A percentile compares a stretch with the other conserved stretches of the same genome.
Conservation (phyloP, 1,140 invertebrate genomes). For the Drosophila subpulchrella region DNA sequence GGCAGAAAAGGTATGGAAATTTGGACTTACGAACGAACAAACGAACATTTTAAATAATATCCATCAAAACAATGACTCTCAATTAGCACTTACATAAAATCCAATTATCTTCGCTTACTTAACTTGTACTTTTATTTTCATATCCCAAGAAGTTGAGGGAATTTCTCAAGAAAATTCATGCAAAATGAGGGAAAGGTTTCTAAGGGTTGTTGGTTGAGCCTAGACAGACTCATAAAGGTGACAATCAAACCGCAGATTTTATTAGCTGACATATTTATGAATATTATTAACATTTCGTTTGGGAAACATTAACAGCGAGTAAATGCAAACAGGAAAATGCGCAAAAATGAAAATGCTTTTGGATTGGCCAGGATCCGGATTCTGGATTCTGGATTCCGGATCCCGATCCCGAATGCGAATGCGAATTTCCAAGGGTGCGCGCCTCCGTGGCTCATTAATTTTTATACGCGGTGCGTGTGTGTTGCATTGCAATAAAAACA, state of each 20-base stretch:
- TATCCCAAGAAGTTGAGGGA: not conserved
- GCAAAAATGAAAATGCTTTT: conserved; percentile 48
- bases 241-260: conserved; percentile 63
- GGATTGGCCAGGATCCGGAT: conserved; percentile 35
- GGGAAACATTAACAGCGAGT: conserved; percentile 50
- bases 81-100: conserved; percentile 70
- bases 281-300: conserved; percentile 79
- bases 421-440: conserved; percentile 59
- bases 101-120: conserved; percentile 33
- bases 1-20: too few relatives aligned
- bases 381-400: not conserved
- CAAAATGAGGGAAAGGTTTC: conserved; percentile 2
- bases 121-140: conserved; percentile 9
- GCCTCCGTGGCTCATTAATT: conserved; percentile 84
- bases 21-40: too few relatives aligned
- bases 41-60: not conserved
- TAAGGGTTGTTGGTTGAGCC: conserved; percentile 7
- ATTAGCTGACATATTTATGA: conserved; percentile 81
- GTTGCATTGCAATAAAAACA: conserved; percentile 77
- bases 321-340: conserved; percentile 45
- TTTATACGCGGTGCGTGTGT: conserved; percentile 72
- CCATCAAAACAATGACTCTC: conserved; percentile 40
- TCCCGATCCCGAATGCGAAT: conserved; percentile 26
- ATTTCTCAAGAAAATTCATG: conserved; percentile 15
- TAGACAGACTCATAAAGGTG: conserved; percentile 28